Percentiles rank a stretch among this genome's conserved stretches.
These are phyloP conservation scores for Quadroppia sp. DNA, from an alignment of 2,888 invertebrate species.

Conservation along the genomic window DNA sequence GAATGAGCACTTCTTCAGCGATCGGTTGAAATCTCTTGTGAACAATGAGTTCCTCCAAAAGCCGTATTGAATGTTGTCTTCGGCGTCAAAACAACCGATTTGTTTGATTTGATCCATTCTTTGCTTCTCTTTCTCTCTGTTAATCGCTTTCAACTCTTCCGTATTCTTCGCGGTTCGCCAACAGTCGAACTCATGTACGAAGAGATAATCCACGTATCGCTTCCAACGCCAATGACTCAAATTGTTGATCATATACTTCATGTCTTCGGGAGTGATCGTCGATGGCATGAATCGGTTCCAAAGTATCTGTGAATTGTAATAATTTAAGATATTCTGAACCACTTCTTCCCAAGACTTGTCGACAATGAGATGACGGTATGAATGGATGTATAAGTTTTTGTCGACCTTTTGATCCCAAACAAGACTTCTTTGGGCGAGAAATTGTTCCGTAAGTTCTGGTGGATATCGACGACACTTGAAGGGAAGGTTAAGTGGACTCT, in stretches of 20 bases:
- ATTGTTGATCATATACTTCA: constrained; percentile 23
- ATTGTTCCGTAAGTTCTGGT: neutral
- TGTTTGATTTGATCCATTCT: too few relatives aligned
- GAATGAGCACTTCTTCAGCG: neutral
- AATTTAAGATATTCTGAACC: neutral
- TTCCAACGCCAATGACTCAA: neutral
- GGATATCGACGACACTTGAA: neutral
- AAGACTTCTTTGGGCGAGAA: neutral
- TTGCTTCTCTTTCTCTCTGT: constrained; percentile 3
- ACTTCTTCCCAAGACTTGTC: neutral
- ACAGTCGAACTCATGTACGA: constrained; percentile 36
- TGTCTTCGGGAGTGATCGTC: constrained; percentile 14
- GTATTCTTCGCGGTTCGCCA: neutral
- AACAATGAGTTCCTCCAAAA: constrained; percentile 36
- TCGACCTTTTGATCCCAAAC: neutral
- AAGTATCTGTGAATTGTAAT: neutral
- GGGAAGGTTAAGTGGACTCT: neutral
- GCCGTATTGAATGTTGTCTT: constrained; percentile 37
- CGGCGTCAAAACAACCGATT: constrained; percentile 34
- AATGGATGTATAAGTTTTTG: neutral
- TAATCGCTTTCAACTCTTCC: neutral
- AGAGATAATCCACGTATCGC: constrained; percentile 28
- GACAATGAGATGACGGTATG: neutral
- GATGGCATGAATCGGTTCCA: neutral
- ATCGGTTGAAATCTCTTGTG: constrained; percentile 16